Conservation (phyloP, 1,140 invertebrate species). For the Zaprionus camerounensis region DNA sequence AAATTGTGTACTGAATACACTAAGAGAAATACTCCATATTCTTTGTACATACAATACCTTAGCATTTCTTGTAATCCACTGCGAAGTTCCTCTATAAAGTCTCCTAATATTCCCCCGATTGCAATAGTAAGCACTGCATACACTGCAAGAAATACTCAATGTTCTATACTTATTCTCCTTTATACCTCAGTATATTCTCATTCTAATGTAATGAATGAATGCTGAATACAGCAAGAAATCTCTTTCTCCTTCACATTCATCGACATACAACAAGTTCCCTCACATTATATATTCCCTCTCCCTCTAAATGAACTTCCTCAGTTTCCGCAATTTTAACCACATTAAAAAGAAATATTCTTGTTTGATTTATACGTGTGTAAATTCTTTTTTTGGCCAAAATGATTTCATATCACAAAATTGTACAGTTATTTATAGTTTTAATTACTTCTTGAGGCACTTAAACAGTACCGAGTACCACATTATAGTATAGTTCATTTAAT, state of each 20-base stretch:
- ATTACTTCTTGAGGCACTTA: conserved; percentile 2
- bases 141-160: not conserved
- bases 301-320: not conserved
- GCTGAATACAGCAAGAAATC: no score
- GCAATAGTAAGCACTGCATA: not conserved
- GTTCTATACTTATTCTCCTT: no score
- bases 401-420: conserved; percentile 7
- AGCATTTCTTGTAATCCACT: not conserved
- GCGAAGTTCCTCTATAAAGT: rapidly evolving
- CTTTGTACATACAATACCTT: not conserved
- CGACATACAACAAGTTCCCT: no score
- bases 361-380: not conserved
- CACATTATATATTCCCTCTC: no score
- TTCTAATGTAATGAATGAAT: no score
- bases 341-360: not conserved
- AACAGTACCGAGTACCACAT: not conserved
- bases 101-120: no score
- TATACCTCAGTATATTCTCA: no score
- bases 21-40: not conserved
- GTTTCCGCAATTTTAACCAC: not conserved
- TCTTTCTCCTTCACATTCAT: no score
- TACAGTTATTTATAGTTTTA: conserved; percentile 3
- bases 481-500: conserved; percentile 3
- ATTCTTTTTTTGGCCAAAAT: not conserved
- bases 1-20: not conserved